Evolutionary conservation across 2,888 invertebrate genomes (phyloP).

Genomic region (Nemapogon koenigi): DNA sequence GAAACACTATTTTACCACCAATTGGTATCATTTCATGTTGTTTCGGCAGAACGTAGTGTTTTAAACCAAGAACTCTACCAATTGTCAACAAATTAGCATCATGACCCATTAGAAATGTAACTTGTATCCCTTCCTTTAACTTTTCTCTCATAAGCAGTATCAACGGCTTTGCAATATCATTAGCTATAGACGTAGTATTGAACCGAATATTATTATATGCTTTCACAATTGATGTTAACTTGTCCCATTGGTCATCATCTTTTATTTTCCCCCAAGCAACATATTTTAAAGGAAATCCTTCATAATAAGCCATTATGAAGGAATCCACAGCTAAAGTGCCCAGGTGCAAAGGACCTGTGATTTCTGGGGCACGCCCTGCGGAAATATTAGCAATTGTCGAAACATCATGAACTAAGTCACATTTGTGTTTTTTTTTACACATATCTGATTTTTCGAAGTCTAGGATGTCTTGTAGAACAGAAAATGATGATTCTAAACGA

Average conservation of each 20-base stretch:
- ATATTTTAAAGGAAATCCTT: conserved; percentile 31
- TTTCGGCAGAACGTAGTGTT: conserved; percentile 25
- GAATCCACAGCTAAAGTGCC: conserved; percentile 42
- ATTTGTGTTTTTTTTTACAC: conserved; percentile 30
- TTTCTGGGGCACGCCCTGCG: conserved; percentile 31
- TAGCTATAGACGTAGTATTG: conserved; percentile 25
- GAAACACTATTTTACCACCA: conserved; percentile 43
- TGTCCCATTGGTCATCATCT: conserved; percentile 24
- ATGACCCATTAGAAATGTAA: conserved; percentile 37
- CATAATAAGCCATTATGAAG: conserved; percentile 47
- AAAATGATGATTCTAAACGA: conserved; percentile 26
- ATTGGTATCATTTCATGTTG: conserved; percentile 39
- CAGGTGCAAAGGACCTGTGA: conserved; percentile 43
- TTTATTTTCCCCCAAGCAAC: conserved; percentile 43
- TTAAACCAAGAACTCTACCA: conserved; percentile 27
- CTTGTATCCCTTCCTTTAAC: too few relatives aligned
- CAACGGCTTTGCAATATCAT: conserved; percentile 29
- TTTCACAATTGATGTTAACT: conserved; percentile 26
- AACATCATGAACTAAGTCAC: conserved; percentile 30
- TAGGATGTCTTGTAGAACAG: conserved; percentile 34
- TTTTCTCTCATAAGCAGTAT: conserved; percentile 27
- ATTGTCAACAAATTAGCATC: conserved; percentile 39
- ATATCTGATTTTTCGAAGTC: conserved; percentile 35
- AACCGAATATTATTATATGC: conserved; percentile 37
- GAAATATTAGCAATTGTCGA: conserved; percentile 27